Evolutionary conservation across 2,888 invertebrate genomes (phyloP).

Genomic region (Marasmarcha lunaedactyla): DNA sequence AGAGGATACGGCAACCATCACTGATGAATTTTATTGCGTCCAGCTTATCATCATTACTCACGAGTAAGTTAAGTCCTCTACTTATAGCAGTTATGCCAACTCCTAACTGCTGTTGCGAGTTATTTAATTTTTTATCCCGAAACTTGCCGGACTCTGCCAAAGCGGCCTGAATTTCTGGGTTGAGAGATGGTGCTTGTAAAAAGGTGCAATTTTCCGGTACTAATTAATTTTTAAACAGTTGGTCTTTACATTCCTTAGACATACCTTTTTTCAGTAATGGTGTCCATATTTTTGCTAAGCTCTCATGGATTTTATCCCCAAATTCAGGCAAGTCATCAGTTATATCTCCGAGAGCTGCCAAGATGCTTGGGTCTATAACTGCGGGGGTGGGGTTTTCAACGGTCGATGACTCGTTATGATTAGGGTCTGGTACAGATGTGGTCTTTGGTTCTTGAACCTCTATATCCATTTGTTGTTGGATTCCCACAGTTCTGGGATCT

Average conservation of each 20-base stretch:
- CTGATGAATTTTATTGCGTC: constrained; percentile 5
- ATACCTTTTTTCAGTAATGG: no score
- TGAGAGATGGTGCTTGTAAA: constrained; percentile 1
- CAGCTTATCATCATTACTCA: no score
- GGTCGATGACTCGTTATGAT: background rate
- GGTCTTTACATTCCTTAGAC: constrained; percentile 1
- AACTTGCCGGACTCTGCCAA: background rate
- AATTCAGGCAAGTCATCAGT: background rate
- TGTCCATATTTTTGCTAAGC: no score
- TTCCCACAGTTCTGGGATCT: background rate
- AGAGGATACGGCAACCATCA: constrained; percentile 10
- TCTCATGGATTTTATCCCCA: constrained; percentile 1
- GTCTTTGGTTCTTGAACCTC: no score
- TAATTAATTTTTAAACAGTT: background rate
- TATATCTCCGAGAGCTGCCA: background rate
- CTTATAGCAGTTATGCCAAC: background rate
- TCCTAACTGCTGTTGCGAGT: constrained; percentile 1
- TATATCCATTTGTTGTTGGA: no score
- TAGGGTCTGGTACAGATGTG: background rate
- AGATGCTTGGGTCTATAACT: no score
- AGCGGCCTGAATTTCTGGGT: constrained; percentile 3
- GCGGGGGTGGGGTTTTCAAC: no score
- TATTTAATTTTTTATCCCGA: constrained; percentile 2
- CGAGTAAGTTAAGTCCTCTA: no score
- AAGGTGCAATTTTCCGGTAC: constrained; percentile 2